These are phyloP conservation scores for Eupithecia pulchellata DNA, from an alignment of 2,888 invertebrate species.

Conservation along the genomic window DNA sequence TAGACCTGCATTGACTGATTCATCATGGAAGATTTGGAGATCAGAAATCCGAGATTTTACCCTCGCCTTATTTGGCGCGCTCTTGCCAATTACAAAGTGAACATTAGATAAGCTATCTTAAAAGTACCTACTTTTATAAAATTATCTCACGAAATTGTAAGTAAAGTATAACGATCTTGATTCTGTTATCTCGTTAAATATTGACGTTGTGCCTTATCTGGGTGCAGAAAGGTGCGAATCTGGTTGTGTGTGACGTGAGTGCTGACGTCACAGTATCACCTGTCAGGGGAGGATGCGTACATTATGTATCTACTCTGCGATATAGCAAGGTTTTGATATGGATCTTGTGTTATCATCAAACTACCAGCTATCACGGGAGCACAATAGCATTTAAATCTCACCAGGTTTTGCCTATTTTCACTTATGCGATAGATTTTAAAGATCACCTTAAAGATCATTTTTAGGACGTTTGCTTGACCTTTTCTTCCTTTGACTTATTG, in stretches of 20 bases:
- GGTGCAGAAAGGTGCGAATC: constrained; percentile 70
- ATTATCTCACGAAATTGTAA: constrained; percentile 75
- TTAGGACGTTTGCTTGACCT: too few species aligned
- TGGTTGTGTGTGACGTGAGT: constrained; percentile 64
- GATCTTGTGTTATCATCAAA: neutral
- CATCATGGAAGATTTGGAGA: neutral
- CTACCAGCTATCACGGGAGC: neutral
- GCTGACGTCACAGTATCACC: constrained; percentile 67
- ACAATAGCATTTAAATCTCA: neutral
- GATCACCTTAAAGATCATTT: too few species aligned
- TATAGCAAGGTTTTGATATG: neutral
- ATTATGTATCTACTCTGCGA: neutral
- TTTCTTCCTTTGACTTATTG: too few species aligned
- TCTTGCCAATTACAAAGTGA: constrained; percentile 45
- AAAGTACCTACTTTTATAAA: constrained; percentile 61
- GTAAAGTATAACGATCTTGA: constrained; percentile 81
- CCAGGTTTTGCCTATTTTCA: neutral
- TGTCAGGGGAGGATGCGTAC: constrained; percentile 45
- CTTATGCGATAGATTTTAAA: neutral
- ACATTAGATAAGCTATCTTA: constrained; percentile 56
- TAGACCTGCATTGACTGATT: neutral
- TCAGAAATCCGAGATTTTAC: neutral
- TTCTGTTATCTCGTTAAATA: constrained; percentile 73
- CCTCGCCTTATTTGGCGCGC: neutral
- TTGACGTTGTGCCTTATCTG: constrained; percentile 72